Conservation (phyloP, 2,797 vertebrate genomes). For the Yasuhikotakia modesta region DNA sequence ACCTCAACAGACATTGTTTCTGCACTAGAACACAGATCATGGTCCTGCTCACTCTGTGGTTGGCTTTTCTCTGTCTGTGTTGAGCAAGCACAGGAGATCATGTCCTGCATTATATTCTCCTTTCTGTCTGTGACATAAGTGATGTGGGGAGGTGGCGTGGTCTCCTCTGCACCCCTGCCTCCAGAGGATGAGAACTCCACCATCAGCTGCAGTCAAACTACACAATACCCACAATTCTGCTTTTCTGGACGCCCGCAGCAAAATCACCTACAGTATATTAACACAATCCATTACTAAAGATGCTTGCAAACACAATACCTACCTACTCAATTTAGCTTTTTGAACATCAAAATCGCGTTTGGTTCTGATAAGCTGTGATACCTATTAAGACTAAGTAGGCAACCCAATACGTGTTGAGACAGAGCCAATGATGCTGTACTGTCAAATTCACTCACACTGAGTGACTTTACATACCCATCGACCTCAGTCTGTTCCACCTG, state of each 20-base stretch:
- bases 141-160: conserved; percentile 47
- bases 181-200: conserved; percentile 53
- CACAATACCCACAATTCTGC: conserved; percentile 39
- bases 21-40: conserved; percentile 8
- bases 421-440: not conserved
- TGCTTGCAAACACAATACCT: not conserved
- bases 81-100: conserved; percentile 38
- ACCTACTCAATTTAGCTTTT: not conserved
- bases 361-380: not conserved
- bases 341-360: not conserved
- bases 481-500: conserved; percentile 12
- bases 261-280: conserved; percentile 52
- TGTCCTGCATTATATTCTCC: conserved; percentile 54
- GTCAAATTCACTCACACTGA: not conserved
- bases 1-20: not conserved
- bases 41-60: conserved; percentile 5
- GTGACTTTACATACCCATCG: conserved; percentile 32
- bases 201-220: conserved; percentile 53
- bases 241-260: conserved; percentile 46
- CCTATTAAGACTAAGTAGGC: not conserved
- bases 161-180: conserved; percentile 54
- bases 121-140: conserved; percentile 47
- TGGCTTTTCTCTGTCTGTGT: conserved; percentile 14
- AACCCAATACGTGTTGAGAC: not conserved
- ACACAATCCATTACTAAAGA: not conserved